A percentile compares a stretch with the other conserved stretches of the same genome.
Evolutionary conservation across 2,888 invertebrate genomes (phyloP).

Genomic region (Autographa gamma): DNA sequence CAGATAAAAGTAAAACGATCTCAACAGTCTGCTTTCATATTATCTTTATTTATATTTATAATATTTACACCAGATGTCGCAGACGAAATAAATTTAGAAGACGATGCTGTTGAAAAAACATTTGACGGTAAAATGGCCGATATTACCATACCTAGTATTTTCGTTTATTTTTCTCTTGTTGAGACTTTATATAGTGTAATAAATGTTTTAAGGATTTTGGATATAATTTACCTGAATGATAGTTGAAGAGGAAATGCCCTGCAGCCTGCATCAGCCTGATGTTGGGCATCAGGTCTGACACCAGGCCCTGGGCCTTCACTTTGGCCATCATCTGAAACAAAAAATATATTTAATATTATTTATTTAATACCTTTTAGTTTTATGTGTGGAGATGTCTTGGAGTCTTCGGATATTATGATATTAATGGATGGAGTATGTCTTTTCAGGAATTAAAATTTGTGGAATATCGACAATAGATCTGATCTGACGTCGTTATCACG

Average conservation of each 20-base stretch:
- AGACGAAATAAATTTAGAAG: not conserved
- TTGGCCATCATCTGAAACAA: slow-evolving; percentile 84
- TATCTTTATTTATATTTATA: slow-evolving; percentile 19
- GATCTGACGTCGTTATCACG: too few relatives aligned
- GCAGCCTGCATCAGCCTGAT: slow-evolving; percentile 93
- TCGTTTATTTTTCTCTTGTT: too few relatives aligned
- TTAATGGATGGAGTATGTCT: too few relatives aligned
- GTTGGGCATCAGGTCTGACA: slow-evolving; percentile 95
- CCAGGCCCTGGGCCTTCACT: slow-evolving; percentile 90
- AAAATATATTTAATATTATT: slow-evolving; percentile 12
- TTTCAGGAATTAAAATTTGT: too few relatives aligned
- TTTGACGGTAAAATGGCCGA: not conserved
- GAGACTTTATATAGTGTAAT: too few relatives aligned
- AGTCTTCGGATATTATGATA: too few relatives aligned
- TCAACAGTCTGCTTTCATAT: slow-evolving; percentile 28
- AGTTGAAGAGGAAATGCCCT: slow-evolving; percentile 95
- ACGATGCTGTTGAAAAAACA: slow-evolving; percentile 1
- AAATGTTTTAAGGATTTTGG: not conserved
- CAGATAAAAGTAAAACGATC: slow-evolving; percentile 40
- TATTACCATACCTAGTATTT: not conserved
- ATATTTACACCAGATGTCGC: slow-evolving; percentile 10
- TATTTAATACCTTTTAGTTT: not conserved
- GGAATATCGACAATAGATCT: too few relatives aligned
- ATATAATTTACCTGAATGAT: slow-evolving; percentile 88
- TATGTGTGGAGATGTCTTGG: too few relatives aligned